phyloP scores from a whole-genome alignment of 2,113 vertebrate genomes.

The Silurus glanis region DNA sequence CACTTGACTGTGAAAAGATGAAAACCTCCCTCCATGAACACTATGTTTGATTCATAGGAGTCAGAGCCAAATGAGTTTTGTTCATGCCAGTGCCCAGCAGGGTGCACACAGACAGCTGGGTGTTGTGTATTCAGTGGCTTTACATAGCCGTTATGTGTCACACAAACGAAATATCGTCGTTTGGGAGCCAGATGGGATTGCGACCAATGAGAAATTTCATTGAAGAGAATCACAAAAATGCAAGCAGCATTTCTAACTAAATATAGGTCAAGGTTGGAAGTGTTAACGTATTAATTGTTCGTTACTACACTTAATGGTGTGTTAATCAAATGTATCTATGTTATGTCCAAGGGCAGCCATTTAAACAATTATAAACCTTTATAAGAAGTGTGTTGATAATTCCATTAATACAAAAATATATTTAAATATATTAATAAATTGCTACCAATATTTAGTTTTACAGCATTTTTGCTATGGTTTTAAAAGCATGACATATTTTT shows the following conservation, averaged over 20 bases:
- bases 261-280: background rate
- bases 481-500: background rate
- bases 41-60: slow-evolving; percentile 55
- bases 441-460: background rate
- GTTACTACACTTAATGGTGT: background rate
- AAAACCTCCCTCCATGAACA: slow-evolving; percentile 58
- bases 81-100: slow-evolving; percentile 58
- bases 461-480: background rate
- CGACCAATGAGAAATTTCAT: slow-evolving; percentile 33
- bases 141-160: slow-evolving; percentile 62
- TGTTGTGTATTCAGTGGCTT: slow-evolving; percentile 58
- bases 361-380: background rate
- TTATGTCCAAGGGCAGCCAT: background rate
- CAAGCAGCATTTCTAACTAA: background rate
- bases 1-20: slow-evolving; percentile 70
- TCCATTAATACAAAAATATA: background rate
- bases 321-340: background rate
- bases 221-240: slow-evolving; percentile 24
- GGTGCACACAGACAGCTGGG: slow-evolving; percentile 56
- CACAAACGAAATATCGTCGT: slow-evolving; percentile 44
- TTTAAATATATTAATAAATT: background rate
- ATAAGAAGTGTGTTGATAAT: background rate
- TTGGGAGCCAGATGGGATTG: slow-evolving; percentile 37
- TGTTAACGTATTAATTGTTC: background rate
- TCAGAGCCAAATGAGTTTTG: slow-evolving; percentile 57